Evolutionary conservation across 2,888 invertebrate genomes (phyloP), one percentile per base, ranked within the genome.

Genomic region (Lasiommata megera): DNA sequence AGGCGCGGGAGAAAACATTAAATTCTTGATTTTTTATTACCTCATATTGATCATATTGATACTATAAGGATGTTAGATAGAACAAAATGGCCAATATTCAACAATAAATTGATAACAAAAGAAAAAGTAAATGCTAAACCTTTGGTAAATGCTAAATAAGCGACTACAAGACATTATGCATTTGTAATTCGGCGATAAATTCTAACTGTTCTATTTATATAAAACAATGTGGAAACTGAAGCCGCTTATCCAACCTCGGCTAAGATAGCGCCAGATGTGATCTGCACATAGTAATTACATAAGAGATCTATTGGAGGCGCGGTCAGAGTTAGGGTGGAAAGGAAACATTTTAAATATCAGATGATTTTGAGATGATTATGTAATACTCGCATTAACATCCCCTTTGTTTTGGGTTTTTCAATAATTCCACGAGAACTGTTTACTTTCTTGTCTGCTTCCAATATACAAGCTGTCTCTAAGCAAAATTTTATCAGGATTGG

Each of bases 231-330:
- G 53, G 29, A 43, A 48, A 58, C 53, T 34, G 48, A 23, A 48
- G 54, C 53, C 48, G 34, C 54, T 54, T 58, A 58, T 54, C 58
- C 48, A 12, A 48, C 54, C 54, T 43, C 58, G 54, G 38, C 47
- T 54, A 50, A 58, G 54, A 58, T 58, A 54, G 29, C 54, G 48
- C 58, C 58, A 58, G 58, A 58, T 58, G 58, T 58, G 58, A 48
- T 53, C 53, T 47, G 50, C 43, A 53, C 58, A 48, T 41, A 46
- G 52, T 44, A 43, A 52, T 57, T 53, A 57, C 53, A 53, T 58
- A 48, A 48, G 56, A 56, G 48, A 46, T 37, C 28, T 48, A 54
- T 48, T 34, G n/a, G 17, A 36, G 16, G 37, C 9, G 14, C 28
- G 34, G 34, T 29, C 41, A 36, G 14, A 58, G 23, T 50, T 37